Evolutionary conservation across 2,113 vertebrate species (phyloP).

Genomic region (Plectropomus leopardus): DNA sequence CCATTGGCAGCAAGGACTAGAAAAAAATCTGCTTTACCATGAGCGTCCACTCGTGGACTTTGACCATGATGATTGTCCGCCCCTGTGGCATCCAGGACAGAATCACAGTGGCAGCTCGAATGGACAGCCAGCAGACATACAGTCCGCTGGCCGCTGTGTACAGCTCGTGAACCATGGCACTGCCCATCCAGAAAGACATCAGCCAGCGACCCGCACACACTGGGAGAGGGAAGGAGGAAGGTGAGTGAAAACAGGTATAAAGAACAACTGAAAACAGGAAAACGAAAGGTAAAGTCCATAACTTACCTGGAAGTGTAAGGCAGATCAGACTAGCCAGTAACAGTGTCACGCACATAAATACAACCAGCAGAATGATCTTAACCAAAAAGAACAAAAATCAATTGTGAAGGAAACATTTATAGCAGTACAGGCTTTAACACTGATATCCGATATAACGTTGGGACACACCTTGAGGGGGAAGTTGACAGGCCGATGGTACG

Average conservation of each 20-base stretch:
- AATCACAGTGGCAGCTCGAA: slow-evolving; percentile 92
- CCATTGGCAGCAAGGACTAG: background rate
- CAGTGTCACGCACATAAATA: slow-evolving; percentile 96
- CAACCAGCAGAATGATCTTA: slow-evolving; percentile 93
- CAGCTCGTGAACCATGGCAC: slow-evolving; percentile 94
- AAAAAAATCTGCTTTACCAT: slow-evolving; percentile 84
- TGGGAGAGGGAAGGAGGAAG: slow-evolving; percentile 59
- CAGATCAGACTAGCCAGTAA: slow-evolving; percentile 95
- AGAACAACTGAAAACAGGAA: background rate
- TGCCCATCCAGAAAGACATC: slow-evolving; percentile 98
- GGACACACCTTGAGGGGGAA: slow-evolving; percentile 91
- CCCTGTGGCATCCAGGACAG: slow-evolving; percentile 98
- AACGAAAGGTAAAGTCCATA: background rate
- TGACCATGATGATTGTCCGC: slow-evolving; percentile 91
- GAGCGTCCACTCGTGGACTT: slow-evolving; percentile 96
- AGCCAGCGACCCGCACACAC: slow-evolving; percentile 96
- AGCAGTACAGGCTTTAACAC: background rate
- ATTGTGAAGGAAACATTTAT: background rate
- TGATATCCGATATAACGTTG: background rate
- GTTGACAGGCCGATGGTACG: slow-evolving; percentile 92
- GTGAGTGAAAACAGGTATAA: background rate
- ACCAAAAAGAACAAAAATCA: background rate
- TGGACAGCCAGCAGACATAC: slow-evolving; percentile 96
- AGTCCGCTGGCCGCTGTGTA: slow-evolving; percentile 98
- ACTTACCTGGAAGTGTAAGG: slow-evolving; percentile 95